phyloP scores from a whole-genome alignment of 2,888 invertebrate genomes.

The Eurytoma adleriae region DNA sequence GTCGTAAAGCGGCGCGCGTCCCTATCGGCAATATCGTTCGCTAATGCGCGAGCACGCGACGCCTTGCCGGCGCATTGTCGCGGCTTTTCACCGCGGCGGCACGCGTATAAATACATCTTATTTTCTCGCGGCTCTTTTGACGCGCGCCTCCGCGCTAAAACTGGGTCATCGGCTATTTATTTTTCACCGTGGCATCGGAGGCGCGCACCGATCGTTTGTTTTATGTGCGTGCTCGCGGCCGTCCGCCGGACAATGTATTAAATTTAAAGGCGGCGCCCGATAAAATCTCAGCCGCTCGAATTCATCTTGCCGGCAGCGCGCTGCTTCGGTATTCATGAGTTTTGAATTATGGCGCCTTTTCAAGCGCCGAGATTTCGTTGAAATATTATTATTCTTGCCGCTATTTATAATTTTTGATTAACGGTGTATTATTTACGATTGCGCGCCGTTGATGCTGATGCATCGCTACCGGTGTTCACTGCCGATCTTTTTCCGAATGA shows the following conservation, averaged over 20 bases:
- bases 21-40: too few species aligned
- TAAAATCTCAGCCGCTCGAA: neutral
- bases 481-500: neutral
- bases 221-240: neutral
- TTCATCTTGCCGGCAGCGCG: neutral
- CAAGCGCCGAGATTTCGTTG: neutral
- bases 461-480: neutral
- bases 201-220: neutral
- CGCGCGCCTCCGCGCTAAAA: neutral
- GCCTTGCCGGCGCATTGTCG: too few species aligned
- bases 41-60: too few species aligned
- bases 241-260: neutral
- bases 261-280: slow-evolving; percentile 3
- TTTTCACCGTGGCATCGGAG: neutral
- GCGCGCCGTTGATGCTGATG: neutral
- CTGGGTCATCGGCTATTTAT: slow-evolving; percentile 25
- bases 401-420: neutral
- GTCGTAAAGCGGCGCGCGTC: too few species aligned
- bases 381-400: neutral
- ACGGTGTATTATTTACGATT: neutral
- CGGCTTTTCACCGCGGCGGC: too few species aligned
- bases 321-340: neutral
- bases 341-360: neutral
- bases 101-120: slow-evolving; percentile 35
- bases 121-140: neutral